Percentiles rank a stretch among this genome's conserved stretches.
These are phyloP conservation scores for Eremobia ochroleuca DNA, from an alignment of 2,888 invertebrate genomes.

Conservation along the genomic window DNA sequence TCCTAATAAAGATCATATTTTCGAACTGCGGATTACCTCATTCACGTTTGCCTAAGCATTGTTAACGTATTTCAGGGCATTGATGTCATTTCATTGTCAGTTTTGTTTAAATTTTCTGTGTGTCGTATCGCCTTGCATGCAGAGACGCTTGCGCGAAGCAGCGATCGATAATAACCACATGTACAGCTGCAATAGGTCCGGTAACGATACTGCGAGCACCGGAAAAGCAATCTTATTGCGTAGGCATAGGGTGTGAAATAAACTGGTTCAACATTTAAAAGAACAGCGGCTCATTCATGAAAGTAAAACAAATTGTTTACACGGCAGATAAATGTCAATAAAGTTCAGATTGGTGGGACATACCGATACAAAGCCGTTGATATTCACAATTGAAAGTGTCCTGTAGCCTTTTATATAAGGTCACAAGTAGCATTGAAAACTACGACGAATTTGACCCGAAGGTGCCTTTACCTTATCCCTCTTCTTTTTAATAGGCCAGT, in stretches of 20 bases:
- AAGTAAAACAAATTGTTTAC: conserved; percentile 76
- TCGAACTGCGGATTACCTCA: background rate
- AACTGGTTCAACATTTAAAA: conserved; percentile 40
- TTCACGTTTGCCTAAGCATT: conserved; percentile 1
- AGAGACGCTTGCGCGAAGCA: conserved; percentile 86
- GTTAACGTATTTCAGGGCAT: conserved; percentile 23
- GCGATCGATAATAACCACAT: conserved; percentile 80
- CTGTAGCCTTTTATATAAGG: conserved; percentile 57
- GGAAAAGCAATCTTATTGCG: conserved; percentile 53
- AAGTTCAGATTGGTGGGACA: conserved; percentile 68
- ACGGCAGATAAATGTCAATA: conserved; percentile 73
- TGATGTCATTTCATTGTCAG: conserved; percentile 22
- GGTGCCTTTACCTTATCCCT: conserved; percentile 17
- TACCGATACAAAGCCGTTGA: conserved; percentile 50
- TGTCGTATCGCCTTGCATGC: conserved; percentile 37
- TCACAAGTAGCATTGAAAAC: conserved; percentile 38
- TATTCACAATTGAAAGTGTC: conserved; percentile 64
- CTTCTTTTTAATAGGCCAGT: conserved; percentile 19
- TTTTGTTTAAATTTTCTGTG: conserved; percentile 51
- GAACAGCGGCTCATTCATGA: conserved; percentile 70
- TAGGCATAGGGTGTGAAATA: conserved; percentile 64
- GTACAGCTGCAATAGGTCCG: conserved; percentile 70
- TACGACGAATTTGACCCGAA: conserved; percentile 37
- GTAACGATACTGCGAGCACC: conserved; percentile 28
- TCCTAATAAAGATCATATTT: conserved; percentile 31